Evolutionary conservation across 1,140 invertebrate species (phyloP), one percentile per base, ranked within the genome.

Genomic region (Euura saliciscinereae): DNA sequence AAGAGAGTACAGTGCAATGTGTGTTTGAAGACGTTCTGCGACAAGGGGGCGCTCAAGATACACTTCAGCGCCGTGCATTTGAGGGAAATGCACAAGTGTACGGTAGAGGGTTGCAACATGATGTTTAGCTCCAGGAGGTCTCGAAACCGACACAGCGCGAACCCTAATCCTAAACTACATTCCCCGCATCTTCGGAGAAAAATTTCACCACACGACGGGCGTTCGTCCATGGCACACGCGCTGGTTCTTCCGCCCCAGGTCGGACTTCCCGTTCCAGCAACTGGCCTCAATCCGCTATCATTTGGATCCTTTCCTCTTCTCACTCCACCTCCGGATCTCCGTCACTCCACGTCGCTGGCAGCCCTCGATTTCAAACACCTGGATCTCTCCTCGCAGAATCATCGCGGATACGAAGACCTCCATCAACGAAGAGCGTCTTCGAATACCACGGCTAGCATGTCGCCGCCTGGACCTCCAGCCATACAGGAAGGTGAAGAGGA

Each of bases 31-130:
- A 99, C 98, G 44, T 99, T 99, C 88, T 99, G 99, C 90, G 99
- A 99, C 89, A 99, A 99, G 89, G 98, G 98, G 70, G 99, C 99
- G 1, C 89, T 99, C 1, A 99, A 99, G 88, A 99, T 99, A 43
- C 99, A 99, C 84, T 99, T 99, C 83, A 99, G 97, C 66, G 98
- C 99, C 0, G 99, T 99, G 5, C 99, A 99, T 86, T 85, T 99
- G 71, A 92, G 97, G 28, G 99, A 99, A 89, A 99, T 99, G 98
- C 98, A 99, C 86, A 98, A 97, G 85, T 99, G 98, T 84, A 99
- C 98, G 0, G 97, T 99, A 0, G 95, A 97, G 80, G 98, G 98
- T 0, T 99, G 98, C 87, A 99, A 96, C 83, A 99, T 99, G 96
- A 98, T 99, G 96, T 99, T 99, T 84, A 99, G 97, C 84, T 99